Percentiles rank a stretch among this genome's conserved stretches.
These are phyloP conservation scores for Nasua narica DNA, from an alignment of 2,797 vertebrate genomes.

Conservation along the genomic window DNA sequence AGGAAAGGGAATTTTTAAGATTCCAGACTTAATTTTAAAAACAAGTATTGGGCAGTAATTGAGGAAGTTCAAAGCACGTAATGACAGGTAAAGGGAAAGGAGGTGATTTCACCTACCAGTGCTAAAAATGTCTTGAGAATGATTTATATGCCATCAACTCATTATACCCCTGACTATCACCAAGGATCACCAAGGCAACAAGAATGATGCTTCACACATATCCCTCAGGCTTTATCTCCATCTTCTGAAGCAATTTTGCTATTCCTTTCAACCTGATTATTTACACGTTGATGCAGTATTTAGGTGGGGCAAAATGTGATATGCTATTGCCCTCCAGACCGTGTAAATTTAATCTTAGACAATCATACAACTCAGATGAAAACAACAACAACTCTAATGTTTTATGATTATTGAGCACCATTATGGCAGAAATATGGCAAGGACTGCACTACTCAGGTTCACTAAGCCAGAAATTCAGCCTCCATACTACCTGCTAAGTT, in stretches of 20 bases:
- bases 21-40: slow-evolving; percentile 17
- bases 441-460: not conserved
- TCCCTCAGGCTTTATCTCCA: not conserved
- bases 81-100: slow-evolving; percentile 36
- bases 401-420: not conserved
- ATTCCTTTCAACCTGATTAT: not conserved
- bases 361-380: not conserved
- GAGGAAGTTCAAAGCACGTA: not conserved
- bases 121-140: slow-evolving; percentile 66
- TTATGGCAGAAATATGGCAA: not conserved
- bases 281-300: not conserved
- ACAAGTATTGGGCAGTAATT: not conserved
- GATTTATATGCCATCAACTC: slow-evolving; percentile 68
- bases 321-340: not conserved
- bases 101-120: slow-evolving; percentile 51
- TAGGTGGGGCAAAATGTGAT: not conserved
- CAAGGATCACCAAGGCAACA: slow-evolving; percentile 67
- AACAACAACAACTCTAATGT: not conserved
- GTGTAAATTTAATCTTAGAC: not conserved
- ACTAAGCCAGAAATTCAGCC: not conserved
- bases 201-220: slow-evolving; percentile 32
- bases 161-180: slow-evolving; percentile 54
- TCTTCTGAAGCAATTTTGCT: slow-evolving; percentile 34
- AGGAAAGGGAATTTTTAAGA: not conserved
- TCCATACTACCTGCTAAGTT: not conserved